Conservation (phyloP, 2,888 invertebrate genomes). For the Macrophya alboannulata region DNA sequence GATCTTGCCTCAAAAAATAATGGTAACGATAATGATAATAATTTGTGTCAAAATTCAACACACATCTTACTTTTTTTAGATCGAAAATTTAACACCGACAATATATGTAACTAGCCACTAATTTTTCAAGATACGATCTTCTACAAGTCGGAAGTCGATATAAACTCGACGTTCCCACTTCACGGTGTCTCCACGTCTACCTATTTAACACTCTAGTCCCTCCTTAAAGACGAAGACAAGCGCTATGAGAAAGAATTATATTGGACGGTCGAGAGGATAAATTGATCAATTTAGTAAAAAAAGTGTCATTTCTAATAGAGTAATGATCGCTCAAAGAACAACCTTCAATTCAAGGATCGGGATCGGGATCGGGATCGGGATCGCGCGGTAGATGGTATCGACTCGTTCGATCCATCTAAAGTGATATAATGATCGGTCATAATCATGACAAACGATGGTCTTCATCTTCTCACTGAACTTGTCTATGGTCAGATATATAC, state of each 20-base stretch:
- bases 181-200: neutral
- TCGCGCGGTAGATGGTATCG: slow-evolving; percentile 37
- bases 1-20: neutral
- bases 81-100: no score
- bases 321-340: slow-evolving; percentile 43
- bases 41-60: no score
- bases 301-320: slow-evolving; percentile 45
- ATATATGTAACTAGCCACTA: neutral
- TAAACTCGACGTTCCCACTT: neutral
- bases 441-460: slow-evolving; percentile 65
- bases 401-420: slow-evolving; percentile 55
- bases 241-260: slow-evolving; percentile 8
- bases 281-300: slow-evolving; percentile 26
- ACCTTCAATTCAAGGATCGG: neutral
- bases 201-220: no score
- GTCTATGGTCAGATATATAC: neutral
- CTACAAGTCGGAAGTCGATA: neutral
- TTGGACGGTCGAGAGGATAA: neutral
- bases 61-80: no score
- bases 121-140: neutral
- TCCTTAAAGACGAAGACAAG: neutral
- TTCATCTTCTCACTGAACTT: neutral
- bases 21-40: no score
- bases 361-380: neutral
- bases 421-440: slow-evolving; percentile 64